phyloP scores from a whole-genome alignment of 2,888 invertebrate species.

The Xestia ashworthii region DNA sequence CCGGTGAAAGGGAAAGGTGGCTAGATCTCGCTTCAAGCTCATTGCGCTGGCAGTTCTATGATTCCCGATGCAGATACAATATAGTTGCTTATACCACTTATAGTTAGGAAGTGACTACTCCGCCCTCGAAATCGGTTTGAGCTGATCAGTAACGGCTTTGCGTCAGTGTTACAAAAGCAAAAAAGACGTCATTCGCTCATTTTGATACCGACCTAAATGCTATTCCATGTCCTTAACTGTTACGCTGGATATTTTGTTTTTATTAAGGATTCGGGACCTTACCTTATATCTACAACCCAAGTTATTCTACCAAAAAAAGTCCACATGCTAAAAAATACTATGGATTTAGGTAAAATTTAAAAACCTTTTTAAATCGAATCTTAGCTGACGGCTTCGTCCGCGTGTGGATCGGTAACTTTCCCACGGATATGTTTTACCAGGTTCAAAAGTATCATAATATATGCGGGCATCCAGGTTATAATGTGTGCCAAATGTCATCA shows the following conservation, averaged over 20 bases:
- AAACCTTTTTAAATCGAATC: too few relatives aligned
- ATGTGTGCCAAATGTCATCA: too few relatives aligned
- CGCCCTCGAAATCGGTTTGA: too few relatives aligned
- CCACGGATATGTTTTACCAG: too few relatives aligned
- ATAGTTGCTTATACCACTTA: slow-evolving; percentile 5
- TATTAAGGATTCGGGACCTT: slow-evolving; percentile 5
- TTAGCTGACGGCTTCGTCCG: too few relatives aligned
- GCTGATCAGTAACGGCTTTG: background rate
- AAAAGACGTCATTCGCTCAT: background rate
- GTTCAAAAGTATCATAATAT: too few relatives aligned
- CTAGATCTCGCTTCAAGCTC: slow-evolving; percentile 19
- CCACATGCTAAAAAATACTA: too few relatives aligned
- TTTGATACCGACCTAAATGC: background rate
- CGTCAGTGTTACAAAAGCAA: background rate
- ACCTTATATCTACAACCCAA: background rate
- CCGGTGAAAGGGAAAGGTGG: slow-evolving; percentile 46
- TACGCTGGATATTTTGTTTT: background rate
- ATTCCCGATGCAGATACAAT: slow-evolving; percentile 10
- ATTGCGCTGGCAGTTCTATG: slow-evolving; percentile 14
- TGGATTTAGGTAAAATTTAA: too few relatives aligned
- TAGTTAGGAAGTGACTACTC: background rate
- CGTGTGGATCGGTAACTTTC: too few relatives aligned
- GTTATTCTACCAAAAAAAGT: too few relatives aligned
- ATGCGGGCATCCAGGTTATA: too few relatives aligned
- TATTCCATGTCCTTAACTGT: background rate